These are phyloP conservation scores for Calidris pygmaea DNA, from an alignment of 2,113 vertebrate species.

Conservation along the genomic window DNA sequence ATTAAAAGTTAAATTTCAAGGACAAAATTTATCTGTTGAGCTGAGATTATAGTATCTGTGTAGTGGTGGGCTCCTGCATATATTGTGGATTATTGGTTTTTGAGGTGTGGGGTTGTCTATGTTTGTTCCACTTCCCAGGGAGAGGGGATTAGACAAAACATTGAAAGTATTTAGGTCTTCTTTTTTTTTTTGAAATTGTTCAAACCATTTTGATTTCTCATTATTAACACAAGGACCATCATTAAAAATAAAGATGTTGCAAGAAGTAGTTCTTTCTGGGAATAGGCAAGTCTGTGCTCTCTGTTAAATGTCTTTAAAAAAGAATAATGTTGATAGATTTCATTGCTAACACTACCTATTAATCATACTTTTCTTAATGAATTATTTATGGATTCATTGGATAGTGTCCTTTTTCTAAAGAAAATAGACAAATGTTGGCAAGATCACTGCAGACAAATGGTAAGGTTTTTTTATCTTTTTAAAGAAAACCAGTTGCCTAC, in stretches of 20 bases:
- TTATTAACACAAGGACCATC: neutral
- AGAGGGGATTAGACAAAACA: neutral
- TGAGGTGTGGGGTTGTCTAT: neutral
- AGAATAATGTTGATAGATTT: neutral
- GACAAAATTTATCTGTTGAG: neutral
- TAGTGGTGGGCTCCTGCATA: neutral
- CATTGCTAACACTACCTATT: neutral
- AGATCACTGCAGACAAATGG: slow-evolving; percentile 99
- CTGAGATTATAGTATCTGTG: neutral
- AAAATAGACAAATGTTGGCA: slow-evolving; percentile 99
- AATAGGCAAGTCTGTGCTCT: neutral
- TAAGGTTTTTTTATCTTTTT: slow-evolving; percentile 55
- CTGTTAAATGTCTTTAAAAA: neutral
- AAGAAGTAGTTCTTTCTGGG: neutral
- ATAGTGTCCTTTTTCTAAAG: slow-evolving; percentile 98
- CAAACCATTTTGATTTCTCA: neutral
- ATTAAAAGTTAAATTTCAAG: neutral
- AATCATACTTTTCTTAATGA: slow-evolving; percentile 80
- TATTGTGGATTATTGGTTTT: neutral
- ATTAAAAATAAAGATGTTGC: neutral
- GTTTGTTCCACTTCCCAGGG: neutral
- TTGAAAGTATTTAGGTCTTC: neutral
- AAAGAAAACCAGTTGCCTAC: neutral
- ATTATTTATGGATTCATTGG: slow-evolving; percentile 88
- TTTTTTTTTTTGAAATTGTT: neutral